Evolutionary conservation across 2,113 vertebrate species (phyloP), one percentile per base, ranked within the genome.

Genomic region (Gavia stellata): DNA sequence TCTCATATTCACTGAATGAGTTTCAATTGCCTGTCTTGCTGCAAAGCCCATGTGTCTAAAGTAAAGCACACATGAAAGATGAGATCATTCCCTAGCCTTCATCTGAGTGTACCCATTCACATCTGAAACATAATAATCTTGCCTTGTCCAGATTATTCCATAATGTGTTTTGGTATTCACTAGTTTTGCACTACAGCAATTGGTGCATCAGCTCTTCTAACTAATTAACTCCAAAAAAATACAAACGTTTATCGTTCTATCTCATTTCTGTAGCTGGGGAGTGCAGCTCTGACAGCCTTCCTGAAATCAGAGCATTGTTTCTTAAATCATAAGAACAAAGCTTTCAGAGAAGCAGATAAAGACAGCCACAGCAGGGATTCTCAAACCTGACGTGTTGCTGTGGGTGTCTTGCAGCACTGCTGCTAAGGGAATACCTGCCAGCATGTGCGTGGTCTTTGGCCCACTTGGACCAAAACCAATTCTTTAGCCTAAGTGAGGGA

Each of bases 391-490:
- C 56, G 28, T 21, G 17, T 2, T 68, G 45, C 82, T 45, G 38
- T 40, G 50, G 38, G 24, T 67, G 50, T 45, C 78, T 62, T 44
- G 65, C 65, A 92, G 62, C 62, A n/a, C 42, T 56, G 28, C 42
- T 90, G 33, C 38, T 53, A 40, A 73, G 18, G 24, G 18, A 81
- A 25, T 6, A 62, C 12, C 16, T 52, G 20, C 40, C 34, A 84
- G 23, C 10, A 81, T 0, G 0, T 34, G n/a, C 0, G 0, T 6
- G 18, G 33, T 49, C 29, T 52, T 68, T 74, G 28, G 21, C 12
- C 17, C 1, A 0, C 25, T 28, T 20, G 36, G 31, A 62, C 16
- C 18, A 52, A 87, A 81, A n/a, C 11, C 10, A 65, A 3, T 74
- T 70, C 15, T 81, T 47, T 34, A 40, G 7, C 36, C n/a, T 55